phyloP scores from a whole-genome alignment of 2,797 vertebrate species.

The Danio tinwini region DNA sequence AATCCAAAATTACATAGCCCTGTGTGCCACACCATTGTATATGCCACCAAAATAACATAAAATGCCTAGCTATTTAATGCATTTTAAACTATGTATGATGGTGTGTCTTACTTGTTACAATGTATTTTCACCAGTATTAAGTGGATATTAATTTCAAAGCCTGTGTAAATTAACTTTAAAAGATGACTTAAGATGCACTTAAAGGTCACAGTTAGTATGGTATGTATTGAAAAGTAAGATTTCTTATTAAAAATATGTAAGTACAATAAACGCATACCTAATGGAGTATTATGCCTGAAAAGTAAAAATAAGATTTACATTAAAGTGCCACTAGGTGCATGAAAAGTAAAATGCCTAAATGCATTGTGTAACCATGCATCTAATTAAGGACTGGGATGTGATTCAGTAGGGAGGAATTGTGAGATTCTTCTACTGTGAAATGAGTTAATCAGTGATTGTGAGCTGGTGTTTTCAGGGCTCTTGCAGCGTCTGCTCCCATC shows the following conservation, averaged over 20 bases:
- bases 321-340: background rate
- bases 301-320: background rate
- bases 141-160: background rate
- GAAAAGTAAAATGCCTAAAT: background rate
- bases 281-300: background rate
- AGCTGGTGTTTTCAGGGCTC: conserved; percentile 78
- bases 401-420: background rate
- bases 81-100: too few relatives aligned
- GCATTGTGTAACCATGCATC: conserved; percentile 14
- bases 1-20: too few relatives aligned
- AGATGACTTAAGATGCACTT: background rate
- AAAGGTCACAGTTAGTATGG: background rate
- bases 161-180: background rate
- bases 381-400: background rate
- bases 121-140: background rate
- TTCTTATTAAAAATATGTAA: background rate
- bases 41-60: too few relatives aligned
- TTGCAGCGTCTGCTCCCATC: conserved; percentile 94
- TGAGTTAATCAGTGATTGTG: background rate
- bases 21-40: too few relatives aligned
- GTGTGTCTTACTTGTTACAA: too few relatives aligned
- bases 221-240: conserved; percentile 6
- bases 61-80: too few relatives aligned
- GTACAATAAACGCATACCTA: conserved; percentile 1
- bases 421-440: conserved; percentile 11